These are phyloP conservation scores for Rhagologus leucostigma DNA, from an alignment of 2,113 vertebrate species.

Conservation along the genomic window DNA sequence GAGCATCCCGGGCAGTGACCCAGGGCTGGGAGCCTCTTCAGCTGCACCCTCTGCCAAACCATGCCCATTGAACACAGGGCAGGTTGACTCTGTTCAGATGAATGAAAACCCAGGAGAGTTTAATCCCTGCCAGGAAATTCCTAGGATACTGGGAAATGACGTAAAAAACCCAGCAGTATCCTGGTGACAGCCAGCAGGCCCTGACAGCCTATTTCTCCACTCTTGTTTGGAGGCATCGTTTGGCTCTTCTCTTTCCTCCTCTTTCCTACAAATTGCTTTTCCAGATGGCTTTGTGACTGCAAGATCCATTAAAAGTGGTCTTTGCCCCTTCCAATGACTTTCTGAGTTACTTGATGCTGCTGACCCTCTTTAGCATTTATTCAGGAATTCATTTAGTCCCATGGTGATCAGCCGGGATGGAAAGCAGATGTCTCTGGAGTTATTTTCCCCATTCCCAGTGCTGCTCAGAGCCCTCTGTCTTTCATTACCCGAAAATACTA, in stretches of 20 bases:
- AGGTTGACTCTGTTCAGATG: not conserved
- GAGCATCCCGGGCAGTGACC: accelerated
- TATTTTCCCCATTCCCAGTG: not conserved
- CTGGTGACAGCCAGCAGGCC: not conserved
- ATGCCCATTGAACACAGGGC: not conserved
- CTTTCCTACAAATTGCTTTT: not conserved
- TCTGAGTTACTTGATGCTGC: not conserved
- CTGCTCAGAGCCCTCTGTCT: not conserved
- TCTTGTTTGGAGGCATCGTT: not conserved
- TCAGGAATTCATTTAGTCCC: not conserved
- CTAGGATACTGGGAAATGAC: not conserved
- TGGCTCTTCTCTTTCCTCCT: not conserved
- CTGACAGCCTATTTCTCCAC: not conserved
- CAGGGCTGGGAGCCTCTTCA: not conserved
- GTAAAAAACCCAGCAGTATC: not conserved
- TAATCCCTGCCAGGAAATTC: not conserved
- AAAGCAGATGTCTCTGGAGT: not conserved
- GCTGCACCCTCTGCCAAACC: not conserved
- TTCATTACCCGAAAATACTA: not conserved
- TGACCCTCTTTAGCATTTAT: not conserved
- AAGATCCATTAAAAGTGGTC: not conserved
- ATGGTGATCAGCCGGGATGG: not conserved
- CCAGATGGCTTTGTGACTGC: not conserved
- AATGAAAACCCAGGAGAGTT: not conserved
- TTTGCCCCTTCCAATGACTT: not conserved